These are phyloP conservation scores for Dendrolimus kikuchii DNA, from an alignment of 1,140 invertebrate genomes.

Conservation along the genomic window DNA sequence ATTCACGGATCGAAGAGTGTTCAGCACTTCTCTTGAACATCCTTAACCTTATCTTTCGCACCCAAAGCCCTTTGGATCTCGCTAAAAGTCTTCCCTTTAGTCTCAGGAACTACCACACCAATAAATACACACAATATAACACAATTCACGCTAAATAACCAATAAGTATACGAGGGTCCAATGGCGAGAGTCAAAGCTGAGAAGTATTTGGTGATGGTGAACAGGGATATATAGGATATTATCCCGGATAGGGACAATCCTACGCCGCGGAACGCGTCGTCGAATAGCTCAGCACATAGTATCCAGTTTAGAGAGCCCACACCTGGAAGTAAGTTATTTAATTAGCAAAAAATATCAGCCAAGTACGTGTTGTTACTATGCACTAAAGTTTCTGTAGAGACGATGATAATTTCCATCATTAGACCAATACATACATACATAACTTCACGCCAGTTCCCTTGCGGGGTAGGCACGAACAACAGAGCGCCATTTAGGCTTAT, in stretches of 20 bases:
- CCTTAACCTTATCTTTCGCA: background rate
- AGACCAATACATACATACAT: no score
- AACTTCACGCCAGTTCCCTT: no score
- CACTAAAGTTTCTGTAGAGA: no score
- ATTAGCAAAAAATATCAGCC: no score
- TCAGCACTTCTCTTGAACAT: no score
- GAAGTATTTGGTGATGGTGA: constrained; percentile 33
- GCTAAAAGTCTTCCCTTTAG: constrained; percentile 25
- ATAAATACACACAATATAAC: constrained; percentile 17
- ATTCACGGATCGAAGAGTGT: no score
- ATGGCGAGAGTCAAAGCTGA: constrained; percentile 8
- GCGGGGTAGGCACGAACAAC: no score
- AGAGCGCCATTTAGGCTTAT: no score
- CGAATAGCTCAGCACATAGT: constrained; percentile 43
- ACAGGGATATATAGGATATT: constrained; percentile 74
- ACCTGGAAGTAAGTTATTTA: constrained; percentile 27
- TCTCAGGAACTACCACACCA: constrained; percentile 24
- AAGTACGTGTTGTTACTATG: no score
- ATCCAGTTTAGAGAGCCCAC: constrained; percentile 42
- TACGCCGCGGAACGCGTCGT: constrained; percentile 29
- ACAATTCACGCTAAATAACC: constrained; percentile 17
- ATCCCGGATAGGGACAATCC: constrained; percentile 31
- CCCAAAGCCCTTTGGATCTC: constrained; percentile 20
- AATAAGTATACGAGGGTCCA: constrained; percentile 19
- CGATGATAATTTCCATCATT: no score